Percentiles rank a stretch among this genome's conserved stretches.
These are phyloP conservation scores for Prunella fulvescens DNA, from an alignment of 2,113 vertebrate species.

Conservation along the genomic window DNA sequence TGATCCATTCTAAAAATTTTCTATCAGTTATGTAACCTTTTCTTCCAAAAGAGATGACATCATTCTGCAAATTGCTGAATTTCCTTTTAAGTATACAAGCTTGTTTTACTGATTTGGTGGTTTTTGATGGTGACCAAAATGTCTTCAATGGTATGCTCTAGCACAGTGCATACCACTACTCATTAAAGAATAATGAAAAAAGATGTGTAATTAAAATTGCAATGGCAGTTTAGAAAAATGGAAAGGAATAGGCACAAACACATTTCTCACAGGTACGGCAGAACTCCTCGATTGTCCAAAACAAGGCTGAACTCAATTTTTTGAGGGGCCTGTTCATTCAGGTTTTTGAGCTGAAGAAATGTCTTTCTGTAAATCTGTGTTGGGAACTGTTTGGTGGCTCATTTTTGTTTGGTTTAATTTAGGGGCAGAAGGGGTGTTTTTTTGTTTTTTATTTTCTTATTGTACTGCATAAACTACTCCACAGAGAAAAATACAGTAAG, in stretches of 20 bases:
- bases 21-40: background rate
- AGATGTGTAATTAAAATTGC: background rate
- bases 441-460: background rate
- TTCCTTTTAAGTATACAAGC: background rate
- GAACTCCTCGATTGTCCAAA: background rate
- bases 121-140: background rate
- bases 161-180: background rate
- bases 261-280: background rate
- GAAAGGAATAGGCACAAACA: background rate
- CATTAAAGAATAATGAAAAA: background rate
- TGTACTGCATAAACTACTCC: background rate
- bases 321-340: background rate
- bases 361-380: background rate
- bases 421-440: fast-evolving
- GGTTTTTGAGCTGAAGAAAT: background rate
- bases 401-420: background rate
- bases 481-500: background rate
- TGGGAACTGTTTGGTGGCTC: background rate
- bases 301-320: background rate
- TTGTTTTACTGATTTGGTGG: background rate
- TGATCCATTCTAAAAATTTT: background rate
- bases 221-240: background rate
- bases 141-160: background rate
- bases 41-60: background rate
- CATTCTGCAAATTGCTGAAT: background rate